Conservation (phyloP, 2,113 vertebrate genomes). For the Noctilio leporinus region DNA sequence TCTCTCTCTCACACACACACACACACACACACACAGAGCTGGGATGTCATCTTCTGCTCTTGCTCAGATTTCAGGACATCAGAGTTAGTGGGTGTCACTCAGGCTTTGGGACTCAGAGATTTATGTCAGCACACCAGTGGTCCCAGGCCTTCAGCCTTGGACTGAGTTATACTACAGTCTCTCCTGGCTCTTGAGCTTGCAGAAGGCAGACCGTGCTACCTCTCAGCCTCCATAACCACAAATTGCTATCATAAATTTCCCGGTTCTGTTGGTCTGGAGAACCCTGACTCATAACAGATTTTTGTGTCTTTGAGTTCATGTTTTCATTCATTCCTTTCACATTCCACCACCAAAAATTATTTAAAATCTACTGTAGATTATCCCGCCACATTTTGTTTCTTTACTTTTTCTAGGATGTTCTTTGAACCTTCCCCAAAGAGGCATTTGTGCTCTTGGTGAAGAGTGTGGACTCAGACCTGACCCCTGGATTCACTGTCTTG, state of each 20-base stretch:
- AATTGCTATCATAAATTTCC: background rate
- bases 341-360: background rate
- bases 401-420: background rate
- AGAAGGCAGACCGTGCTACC: background rate
- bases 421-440: background rate
- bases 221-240: background rate
- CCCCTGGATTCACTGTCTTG: background rate
- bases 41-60: background rate
- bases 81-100: background rate
- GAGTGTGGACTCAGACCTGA: background rate
- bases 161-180: background rate
- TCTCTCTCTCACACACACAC: rapidly evolving
- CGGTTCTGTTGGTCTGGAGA: background rate
- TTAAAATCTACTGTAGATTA: background rate
- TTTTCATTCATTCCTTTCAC: background rate
- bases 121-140: background rate
- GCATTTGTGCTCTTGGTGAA: background rate
- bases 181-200: background rate
- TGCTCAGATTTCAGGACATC: background rate
- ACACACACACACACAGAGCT: no score
- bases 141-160: background rate
- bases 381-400: background rate
- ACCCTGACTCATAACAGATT: background rate
- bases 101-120: background rate
- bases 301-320: background rate